Conservation (phyloP, 2,888 invertebrate species). For the Bhutanitis thaidina region DNA sequence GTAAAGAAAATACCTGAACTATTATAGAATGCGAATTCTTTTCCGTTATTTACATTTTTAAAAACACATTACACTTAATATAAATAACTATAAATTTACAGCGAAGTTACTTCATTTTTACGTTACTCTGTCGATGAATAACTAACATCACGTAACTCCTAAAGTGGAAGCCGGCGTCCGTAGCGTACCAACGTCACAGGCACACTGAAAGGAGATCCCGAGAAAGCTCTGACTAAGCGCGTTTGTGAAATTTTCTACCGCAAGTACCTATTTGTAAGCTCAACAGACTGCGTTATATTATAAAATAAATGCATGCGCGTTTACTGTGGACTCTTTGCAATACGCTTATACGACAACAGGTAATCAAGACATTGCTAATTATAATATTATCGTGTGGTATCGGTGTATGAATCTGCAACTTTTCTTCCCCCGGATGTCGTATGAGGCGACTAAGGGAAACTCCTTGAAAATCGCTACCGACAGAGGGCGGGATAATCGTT, state of each 20-base stretch:
- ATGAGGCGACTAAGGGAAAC: too few species aligned
- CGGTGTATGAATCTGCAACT: too few species aligned
- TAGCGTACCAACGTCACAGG: not conserved
- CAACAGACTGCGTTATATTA: conserved; percentile 2
- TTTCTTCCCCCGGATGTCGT: too few species aligned
- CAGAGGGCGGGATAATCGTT: too few species aligned
- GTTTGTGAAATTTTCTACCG: not conserved
- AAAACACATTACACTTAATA: not conserved
- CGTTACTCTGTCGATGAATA: not conserved
- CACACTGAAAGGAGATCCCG: conserved; percentile 6
- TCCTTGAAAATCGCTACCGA: too few species aligned
- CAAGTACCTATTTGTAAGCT: not conserved
- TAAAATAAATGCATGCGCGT: not conserved
- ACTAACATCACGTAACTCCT: not conserved
- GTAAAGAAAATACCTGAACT: too few species aligned
- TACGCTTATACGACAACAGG: too few species aligned
- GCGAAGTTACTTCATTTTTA: not conserved
- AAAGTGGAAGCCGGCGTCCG: not conserved
- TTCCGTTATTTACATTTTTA: too few species aligned
- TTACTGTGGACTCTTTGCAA: too few species aligned
- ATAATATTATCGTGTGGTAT: too few species aligned
- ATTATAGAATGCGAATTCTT: too few species aligned
- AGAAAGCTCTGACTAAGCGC: not conserved
- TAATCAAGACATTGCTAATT: too few species aligned
- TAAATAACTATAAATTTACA: not conserved